Conservation (phyloP, 2,797 vertebrate genomes). For the Brotula barbata region DNA sequence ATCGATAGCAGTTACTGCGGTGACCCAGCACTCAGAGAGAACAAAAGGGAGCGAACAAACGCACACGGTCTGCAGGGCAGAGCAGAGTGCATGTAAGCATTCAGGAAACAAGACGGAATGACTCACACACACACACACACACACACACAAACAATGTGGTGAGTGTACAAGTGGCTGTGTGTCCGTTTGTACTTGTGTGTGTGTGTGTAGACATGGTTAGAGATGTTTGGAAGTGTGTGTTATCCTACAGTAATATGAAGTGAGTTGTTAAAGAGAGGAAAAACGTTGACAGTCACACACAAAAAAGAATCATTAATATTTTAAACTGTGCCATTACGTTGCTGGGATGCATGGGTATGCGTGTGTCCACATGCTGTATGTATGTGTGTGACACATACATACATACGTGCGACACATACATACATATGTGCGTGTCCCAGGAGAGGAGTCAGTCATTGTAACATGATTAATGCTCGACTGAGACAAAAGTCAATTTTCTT, state of each 20-base stretch:
- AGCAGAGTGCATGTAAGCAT: constrained; percentile 8
- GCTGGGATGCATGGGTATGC: constrained; percentile 4
- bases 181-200: neutral
- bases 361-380: constrained; percentile 1
- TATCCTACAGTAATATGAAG: neutral
- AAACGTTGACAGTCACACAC: neutral
- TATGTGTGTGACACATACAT: neutral
- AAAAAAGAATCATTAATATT: constrained; percentile 15
- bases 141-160: neutral
- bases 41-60: constrained; percentile 9
- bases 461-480: constrained; percentile 54
- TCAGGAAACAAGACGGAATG: constrained; percentile 9
- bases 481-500: constrained; percentile 56
- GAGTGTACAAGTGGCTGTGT: constrained; percentile 1
- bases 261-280: too few relatives aligned
- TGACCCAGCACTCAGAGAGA: constrained; percentile 3
- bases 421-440: constrained; percentile 31
- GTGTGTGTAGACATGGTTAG: constrained; percentile 23
- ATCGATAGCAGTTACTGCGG: neutral
- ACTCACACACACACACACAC: too few relatives aligned
- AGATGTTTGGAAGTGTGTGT: constrained; percentile 3
- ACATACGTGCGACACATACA: constrained; percentile 23
- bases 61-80: neutral
- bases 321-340: constrained; percentile 12
- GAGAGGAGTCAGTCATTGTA: constrained; percentile 33